phyloP scores from a whole-genome alignment of 2,888 invertebrate genomes.

The Drosophila sordidula region DNA sequence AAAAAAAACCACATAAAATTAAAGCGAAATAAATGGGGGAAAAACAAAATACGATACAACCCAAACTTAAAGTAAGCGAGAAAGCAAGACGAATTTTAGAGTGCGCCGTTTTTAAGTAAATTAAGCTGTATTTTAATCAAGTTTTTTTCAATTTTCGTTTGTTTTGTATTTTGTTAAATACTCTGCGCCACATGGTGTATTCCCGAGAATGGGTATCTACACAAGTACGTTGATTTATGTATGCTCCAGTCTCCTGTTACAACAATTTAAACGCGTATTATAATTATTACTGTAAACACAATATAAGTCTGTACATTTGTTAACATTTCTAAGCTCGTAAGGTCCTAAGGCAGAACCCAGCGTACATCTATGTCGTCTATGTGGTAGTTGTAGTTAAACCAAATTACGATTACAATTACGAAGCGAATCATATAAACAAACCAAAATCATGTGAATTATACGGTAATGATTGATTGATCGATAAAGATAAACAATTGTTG shows the following conservation, averaged over 20 bases:
- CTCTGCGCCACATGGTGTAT: conserved; percentile 6
- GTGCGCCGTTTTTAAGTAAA: conserved; percentile 54
- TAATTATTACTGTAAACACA: conserved; percentile 65
- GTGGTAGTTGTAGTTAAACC: conserved; percentile 68
- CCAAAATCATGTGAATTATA: conserved; percentile 61
- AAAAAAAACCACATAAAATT: conserved; percentile 11
- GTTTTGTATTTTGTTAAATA: conserved; percentile 11
- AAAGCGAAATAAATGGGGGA: conserved; percentile 9
- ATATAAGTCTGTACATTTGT: conserved; percentile 81
- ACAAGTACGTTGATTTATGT: conserved; percentile 14
- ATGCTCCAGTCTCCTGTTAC: conserved; percentile 36
- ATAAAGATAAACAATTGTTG: conserved; percentile 62
- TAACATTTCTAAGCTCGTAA: conserved; percentile 70
- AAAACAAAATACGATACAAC: conserved; percentile 15
- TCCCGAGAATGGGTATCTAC: background rate
- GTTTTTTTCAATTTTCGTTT: conserved; percentile 11
- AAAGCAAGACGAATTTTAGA: conserved; percentile 51
- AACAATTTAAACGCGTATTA: conserved; percentile 52
- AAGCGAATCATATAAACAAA: conserved; percentile 46
- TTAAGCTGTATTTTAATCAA: conserved; percentile 50
- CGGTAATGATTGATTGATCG: conserved; percentile 50
- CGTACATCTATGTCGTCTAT: conserved; percentile 66
- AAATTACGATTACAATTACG: conserved; percentile 70
- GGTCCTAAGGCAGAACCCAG: conserved; percentile 46
- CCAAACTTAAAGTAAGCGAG: conserved; percentile 41